phyloP scores from a whole-genome alignment of 1,140 invertebrate species.

The Arctopsyche grandis region DNA sequence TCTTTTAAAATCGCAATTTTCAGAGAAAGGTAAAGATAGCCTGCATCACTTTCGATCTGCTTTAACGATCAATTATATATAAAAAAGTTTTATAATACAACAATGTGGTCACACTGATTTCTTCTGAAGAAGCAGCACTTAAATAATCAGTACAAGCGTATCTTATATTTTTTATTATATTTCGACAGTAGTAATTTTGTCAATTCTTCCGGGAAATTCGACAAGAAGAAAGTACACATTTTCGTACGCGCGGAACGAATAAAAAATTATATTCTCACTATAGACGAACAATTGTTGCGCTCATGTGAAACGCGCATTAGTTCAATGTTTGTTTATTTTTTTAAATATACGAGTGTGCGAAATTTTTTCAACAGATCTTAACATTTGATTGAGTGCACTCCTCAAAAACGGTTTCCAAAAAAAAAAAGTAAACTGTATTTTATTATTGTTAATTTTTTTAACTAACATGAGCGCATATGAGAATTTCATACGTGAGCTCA shows the following conservation, averaged over 20 bases:
- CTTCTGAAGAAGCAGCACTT: too few relatives aligned
- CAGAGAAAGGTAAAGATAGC: too few relatives aligned
- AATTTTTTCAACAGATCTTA: background rate
- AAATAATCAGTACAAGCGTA: too few relatives aligned
- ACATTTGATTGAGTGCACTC: background rate
- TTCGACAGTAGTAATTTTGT: background rate
- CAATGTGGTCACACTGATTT: too few relatives aligned
- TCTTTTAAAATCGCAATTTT: too few relatives aligned
- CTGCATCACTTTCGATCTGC: too few relatives aligned
- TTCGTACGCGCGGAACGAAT: background rate
- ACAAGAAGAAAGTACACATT: conserved; percentile 2
- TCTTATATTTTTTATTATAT: too few relatives aligned
- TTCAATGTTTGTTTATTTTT: conserved; percentile 4
- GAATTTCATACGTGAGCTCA: conserved; percentile 4
- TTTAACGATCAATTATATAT: too few relatives aligned
- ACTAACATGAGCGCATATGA: background rate
- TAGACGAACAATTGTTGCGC: background rate
- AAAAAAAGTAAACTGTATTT: background rate
- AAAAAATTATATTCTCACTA: conserved; percentile 23
- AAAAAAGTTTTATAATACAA: too few relatives aligned
- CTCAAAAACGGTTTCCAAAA: background rate
- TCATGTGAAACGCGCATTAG: conserved; percentile 25
- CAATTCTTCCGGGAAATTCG: conserved; percentile 6
- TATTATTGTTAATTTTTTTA: background rate
- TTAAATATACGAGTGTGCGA: background rate